Base-by-base conservation (phyloP, 2,888 invertebrate genomes). In the Drosophila eohydei region DNA sequence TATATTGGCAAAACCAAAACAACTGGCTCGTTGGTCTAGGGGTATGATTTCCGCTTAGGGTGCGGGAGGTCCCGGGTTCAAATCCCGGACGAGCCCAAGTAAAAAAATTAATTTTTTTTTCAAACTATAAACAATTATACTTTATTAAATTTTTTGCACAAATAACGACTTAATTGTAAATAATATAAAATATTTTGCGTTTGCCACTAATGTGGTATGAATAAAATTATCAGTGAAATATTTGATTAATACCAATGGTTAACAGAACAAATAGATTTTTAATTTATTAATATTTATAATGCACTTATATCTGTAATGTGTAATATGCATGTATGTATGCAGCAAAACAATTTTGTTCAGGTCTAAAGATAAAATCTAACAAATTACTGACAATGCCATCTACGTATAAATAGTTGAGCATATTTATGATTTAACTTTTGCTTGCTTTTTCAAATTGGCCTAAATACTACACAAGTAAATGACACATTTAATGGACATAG, bases 21-120 rank as follows among this genome's bases (percentile, higher is more conserved):
- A 85, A 66, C 76, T 74, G 90, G 91, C 92, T 92, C 91, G 91
- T 92, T 91, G 91, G 91, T 92, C 93, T 93, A 93, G 93, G 92
- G 93, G 93, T 92, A 93, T 93, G 93, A 93, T 93, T 93, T 93
- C 92, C 93, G 93, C 93, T 93, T 93, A 92, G 92, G 92, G 93
- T 93, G 92, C 92, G 93, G 92, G 93, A 93, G 93, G 93, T 93
- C 93, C 93, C 93, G 93, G 93, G 93, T 93, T 93, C 93, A 93
- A 93, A 92, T 93, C 93, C 93, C 93, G 93, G 93, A 93, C 93
- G 92, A 92, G 92, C 93, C 92, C 92, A 88, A 85, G 81, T 12
- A 7, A 16, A 5, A 0, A 26, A 36, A 9, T n/a, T 2, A 14
- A 2, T n/a, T 30, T 30, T 48, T 30, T 5, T 68, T 63, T 79